Conservation (phyloP, 2,113 vertebrate species). For the Myrmecophaga tridactyla region DNA sequence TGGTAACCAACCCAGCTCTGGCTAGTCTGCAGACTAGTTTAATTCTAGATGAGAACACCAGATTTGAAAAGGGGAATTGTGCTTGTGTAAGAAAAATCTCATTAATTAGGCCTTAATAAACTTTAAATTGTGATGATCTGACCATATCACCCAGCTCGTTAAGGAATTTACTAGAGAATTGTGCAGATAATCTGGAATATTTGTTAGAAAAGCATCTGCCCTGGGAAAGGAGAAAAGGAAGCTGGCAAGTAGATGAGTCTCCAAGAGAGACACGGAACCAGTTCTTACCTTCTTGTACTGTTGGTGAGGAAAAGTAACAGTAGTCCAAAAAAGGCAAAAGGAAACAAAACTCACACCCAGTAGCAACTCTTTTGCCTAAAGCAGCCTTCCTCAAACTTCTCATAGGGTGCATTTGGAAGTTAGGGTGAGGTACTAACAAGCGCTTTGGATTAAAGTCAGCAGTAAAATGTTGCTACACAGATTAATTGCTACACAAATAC, state of each 20-base stretch:
- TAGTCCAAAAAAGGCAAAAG: neutral
- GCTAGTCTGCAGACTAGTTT: neutral
- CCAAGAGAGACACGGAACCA: neutral
- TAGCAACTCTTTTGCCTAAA: neutral
- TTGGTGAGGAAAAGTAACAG: neutral
- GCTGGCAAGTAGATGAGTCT: neutral
- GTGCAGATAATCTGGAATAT: neutral
- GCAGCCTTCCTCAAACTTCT: neutral
- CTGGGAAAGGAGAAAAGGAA: neutral
- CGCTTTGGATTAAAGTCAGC: neutral
- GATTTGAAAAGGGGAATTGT: neutral
- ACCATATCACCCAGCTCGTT: neutral
- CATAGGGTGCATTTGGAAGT: fast-evolving
- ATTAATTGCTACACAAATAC: neutral
- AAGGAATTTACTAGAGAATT: neutral
- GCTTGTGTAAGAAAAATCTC: neutral
- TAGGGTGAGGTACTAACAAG: fast-evolving
- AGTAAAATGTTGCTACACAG: neutral
- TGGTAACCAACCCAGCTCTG: neutral
- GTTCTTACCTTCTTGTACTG: neutral
- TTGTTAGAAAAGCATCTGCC: neutral
- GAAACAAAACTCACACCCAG: neutral
- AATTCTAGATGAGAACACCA: neutral
- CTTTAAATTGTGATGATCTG: neutral
- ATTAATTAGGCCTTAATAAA: neutral